Conservation (phyloP, 2,797 vertebrate genomes). For the Morelia viridis region DNA sequence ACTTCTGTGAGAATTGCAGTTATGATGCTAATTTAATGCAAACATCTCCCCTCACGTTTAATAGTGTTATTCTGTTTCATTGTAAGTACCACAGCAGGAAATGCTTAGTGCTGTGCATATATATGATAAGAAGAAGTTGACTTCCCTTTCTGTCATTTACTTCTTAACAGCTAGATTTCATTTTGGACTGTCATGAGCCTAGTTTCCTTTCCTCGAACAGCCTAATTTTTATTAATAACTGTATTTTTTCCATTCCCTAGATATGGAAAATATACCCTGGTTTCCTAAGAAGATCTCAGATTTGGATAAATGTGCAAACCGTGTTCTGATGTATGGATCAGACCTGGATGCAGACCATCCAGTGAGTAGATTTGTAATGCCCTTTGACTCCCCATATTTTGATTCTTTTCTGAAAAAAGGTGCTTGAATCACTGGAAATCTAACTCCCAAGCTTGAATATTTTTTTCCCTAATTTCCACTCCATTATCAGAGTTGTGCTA, state of each 20-base stretch:
- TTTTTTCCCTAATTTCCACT: background rate
- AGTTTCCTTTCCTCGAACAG: slow-evolving; percentile 44
- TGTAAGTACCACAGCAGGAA: slow-evolving; percentile 59
- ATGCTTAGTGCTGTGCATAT: slow-evolving; percentile 56
- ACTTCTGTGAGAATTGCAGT: background rate
- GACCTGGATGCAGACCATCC: slow-evolving; percentile 97
- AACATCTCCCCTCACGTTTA: background rate
- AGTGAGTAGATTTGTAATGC: slow-evolving; percentile 69
- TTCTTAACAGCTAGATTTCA: slow-evolving; percentile 52
- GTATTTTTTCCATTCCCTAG: slow-evolving; percentile 69
- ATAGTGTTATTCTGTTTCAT: background rate
- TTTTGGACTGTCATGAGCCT: slow-evolving; percentile 39
- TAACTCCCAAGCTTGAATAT: background rate
- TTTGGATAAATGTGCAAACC: slow-evolving; percentile 93
- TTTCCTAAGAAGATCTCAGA: slow-evolving; percentile 98
- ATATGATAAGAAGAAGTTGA: slow-evolving; percentile 61
- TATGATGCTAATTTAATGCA: background rate
- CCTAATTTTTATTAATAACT: slow-evolving; percentile 38
- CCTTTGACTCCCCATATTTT: background rate
- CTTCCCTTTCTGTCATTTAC: slow-evolving; percentile 52
- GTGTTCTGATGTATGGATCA: slow-evolving; percentile 95
- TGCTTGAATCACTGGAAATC: background rate
- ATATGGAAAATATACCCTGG: slow-evolving; percentile 88
- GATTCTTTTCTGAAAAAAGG: fast-evolving
- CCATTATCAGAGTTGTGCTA: background rate